Conservation (phyloP, 2,888 invertebrate species). For the Clusia tigrina region DNA sequence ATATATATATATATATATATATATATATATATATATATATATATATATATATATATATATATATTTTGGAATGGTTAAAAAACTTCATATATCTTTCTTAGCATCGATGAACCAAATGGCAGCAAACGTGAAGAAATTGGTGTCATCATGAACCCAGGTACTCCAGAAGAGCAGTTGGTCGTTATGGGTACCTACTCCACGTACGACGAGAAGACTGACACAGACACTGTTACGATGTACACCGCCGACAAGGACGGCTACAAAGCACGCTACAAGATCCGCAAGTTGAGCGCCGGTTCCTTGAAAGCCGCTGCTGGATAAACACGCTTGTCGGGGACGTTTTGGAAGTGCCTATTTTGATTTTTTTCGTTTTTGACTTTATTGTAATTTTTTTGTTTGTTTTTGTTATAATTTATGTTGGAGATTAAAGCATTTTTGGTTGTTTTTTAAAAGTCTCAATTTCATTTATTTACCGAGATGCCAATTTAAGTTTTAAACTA, state of each 20-base stretch:
- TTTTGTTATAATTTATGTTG: too few relatives aligned
- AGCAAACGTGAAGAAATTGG: constrained; percentile 61
- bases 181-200: constrained; percentile 59
- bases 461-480: too few relatives aligned
- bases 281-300: constrained; percentile 51
- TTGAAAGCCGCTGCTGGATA: constrained; percentile 55
- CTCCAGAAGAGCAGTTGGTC: constrained; percentile 57
- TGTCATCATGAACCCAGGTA: constrained; percentile 60
- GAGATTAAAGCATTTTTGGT: too few relatives aligned
- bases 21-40: too few relatives aligned
- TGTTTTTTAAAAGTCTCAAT: too few relatives aligned
- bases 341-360: not conserved
- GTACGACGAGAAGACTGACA: constrained; percentile 57
- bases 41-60: too few relatives aligned
- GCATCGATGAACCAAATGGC: constrained; percentile 58
- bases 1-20: too few relatives aligned
- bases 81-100: constrained; percentile 27
- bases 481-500: too few relatives aligned
- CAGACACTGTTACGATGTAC: constrained; percentile 60
- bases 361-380: constrained; percentile 18
- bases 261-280: constrained; percentile 58
- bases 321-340: constrained; percentile 11
- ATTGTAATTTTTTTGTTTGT: not conserved
- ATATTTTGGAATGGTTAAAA: not conserved
- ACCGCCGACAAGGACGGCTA: constrained; percentile 64